Evolutionary conservation across 2,888 invertebrate genomes (phyloP).

Genomic region (Mactromeris polynyma): DNA sequence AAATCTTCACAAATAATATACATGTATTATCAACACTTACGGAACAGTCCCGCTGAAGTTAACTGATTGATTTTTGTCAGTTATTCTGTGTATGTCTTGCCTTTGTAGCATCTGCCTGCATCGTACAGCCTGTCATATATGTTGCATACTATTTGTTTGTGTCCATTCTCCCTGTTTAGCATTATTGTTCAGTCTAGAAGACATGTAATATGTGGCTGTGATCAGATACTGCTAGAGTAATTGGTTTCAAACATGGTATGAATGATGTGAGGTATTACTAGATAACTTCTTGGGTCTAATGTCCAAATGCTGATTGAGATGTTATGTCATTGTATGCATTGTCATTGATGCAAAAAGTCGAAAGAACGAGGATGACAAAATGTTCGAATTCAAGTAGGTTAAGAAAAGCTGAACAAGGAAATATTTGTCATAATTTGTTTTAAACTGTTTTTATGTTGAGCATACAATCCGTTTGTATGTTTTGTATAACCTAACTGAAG

Average conservation of each 20-base stretch:
- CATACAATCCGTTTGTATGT: constrained; percentile 1
- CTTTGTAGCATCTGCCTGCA: too few species aligned
- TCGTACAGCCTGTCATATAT: too few species aligned
- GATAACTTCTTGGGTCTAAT: neutral
- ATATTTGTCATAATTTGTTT: neutral
- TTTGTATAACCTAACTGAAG: neutral
- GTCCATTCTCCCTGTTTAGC: neutral
- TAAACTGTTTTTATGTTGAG: constrained; percentile 2
- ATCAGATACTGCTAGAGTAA: neutral
- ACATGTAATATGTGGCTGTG: neutral
- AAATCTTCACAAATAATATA: too few species aligned
- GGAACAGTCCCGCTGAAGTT: too few species aligned
- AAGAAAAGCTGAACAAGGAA: neutral
- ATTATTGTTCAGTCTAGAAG: neutral
- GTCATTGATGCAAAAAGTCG: neutral
- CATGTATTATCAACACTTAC: too few species aligned
- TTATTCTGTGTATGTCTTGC: too few species aligned
- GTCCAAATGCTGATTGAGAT: neutral
- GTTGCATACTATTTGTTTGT: too few species aligned
- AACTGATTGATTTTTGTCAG: too few species aligned
- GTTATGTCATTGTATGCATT: neutral
- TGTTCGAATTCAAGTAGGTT: neutral
- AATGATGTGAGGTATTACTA: neutral
- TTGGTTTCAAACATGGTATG: neutral
- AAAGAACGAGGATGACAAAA: neutral